Base-by-base conservation (phyloP, 2,888 invertebrate species). In the Cephus rjabovi region DNA sequence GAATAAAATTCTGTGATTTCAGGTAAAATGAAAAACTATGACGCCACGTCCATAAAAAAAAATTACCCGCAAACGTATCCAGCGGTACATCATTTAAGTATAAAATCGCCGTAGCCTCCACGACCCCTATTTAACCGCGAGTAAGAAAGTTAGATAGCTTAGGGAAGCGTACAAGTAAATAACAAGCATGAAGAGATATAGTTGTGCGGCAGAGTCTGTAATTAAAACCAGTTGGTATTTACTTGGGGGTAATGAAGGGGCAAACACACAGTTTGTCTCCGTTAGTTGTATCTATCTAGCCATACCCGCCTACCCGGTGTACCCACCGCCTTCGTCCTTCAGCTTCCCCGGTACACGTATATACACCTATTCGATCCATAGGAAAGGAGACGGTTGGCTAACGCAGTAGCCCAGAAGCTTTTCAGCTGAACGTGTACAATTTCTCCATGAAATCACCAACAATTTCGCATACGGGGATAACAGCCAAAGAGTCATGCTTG, bases 211-310 rank as follows among this genome's bases (percentile, higher is more conserved):
- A 83, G 86, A 83, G 86, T 83, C 86, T 87, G 89, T 90, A 90
- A 91, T 91, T 91, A 90, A 91, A 91, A 90, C 89, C 89, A 83
- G 88, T 88, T 87, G 87, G 85, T 90, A 88, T 90, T 90, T 90
- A 90, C 89, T 85, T 86, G 87, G 83, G 86, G 88, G 88, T 90
- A 90, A 91, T 90, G 90, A 90, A 90, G 89, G 89, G 87, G 87
- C 88, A 89, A 90, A 89, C 88, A 86, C 87, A 88, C 90, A 87
- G 89, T 90, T 90, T 90, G 90, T 90, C 89, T 89, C 89, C 87
- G 87, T 89, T 89, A 86, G 86, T 84, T 83, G 87, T 86, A 89
- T 84, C 88, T 83, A 84, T 81, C 83, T 79, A 83, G 23, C 31
- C 9, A n/a, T 6, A 56, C 9, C 23, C 56, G 56, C 56, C 56